Evolutionary conservation across 92 coral and sea anemone genomes (phyloP), one percentile per base, ranked within the genome.

Genomic region (Umimayanthus kanabou): DNA sequence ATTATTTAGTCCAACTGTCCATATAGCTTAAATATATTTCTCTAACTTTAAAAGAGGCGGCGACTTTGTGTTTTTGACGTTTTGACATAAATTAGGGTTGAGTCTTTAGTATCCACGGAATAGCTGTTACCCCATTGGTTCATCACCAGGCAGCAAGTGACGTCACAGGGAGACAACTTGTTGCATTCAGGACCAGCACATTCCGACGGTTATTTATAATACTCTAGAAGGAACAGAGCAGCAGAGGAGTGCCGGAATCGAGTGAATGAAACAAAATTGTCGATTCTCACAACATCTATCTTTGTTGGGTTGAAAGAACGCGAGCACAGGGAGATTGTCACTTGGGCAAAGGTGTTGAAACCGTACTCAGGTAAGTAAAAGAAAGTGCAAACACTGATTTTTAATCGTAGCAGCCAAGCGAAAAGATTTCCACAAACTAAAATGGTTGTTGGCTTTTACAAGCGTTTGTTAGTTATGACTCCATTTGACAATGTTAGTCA

Each of bases 151-250:
- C 43, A n/a, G 2, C 13, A 14, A 50, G 22, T 83, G 87, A 83
- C 87, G 87, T 83, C 87, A 83, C 43, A 28, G 5, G 69, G 26
- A 20, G 69, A 61, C 26, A 61, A 61, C 43, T 14, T 29, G 64
- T 45, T 50, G 40, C 65, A 29, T 69, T 30, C 78, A 69, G 26
- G 23, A 67, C 33, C 39, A 6, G 66, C 23, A 71, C 87, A 83
- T 83, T 47, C 87, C 87, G 50, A 58, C 28, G 25, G 87, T 30
- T 83, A 71, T 83, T 83, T 47, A 69, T 82, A 82, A 43, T 18
- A 47, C 87, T 1, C 71, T 45, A 45, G 33, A 18, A 30, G 87
- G 25, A 83, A 7, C 67, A 16, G 42, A 50, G 61, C 78, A 45
- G 73, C 73, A 40, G 78, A 45, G 78, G 77, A 30, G 84, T 80